Percentiles rank a stretch among this genome's conserved stretches.
These are phyloP conservation scores for Rana temporaria DNA, from an alignment of 2,113 vertebrate genomes.

Conservation along the genomic window DNA sequence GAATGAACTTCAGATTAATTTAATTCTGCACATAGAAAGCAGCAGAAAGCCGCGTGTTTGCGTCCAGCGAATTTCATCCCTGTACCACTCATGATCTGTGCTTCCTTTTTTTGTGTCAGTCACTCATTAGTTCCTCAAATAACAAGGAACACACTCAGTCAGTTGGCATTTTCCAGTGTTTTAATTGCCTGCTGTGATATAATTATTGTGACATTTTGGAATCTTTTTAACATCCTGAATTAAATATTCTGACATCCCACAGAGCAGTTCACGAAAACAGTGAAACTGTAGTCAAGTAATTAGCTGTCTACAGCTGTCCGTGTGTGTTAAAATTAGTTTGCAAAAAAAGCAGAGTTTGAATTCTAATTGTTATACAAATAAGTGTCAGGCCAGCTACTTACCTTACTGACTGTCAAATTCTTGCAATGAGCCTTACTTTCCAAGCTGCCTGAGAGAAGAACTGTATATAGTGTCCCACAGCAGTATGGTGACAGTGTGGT, in stretches of 20 bases:
- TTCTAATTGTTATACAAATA: slow-evolving; percentile 73
- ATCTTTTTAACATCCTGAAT: slow-evolving; percentile 91
- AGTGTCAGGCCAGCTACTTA: slow-evolving; percentile 1
- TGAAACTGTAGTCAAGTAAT: slow-evolving; percentile 84
- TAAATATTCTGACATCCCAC: slow-evolving; percentile 91
- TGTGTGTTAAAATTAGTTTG: slow-evolving; percentile 78
- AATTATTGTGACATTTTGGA: slow-evolving; percentile 92
- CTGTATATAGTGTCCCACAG: no score
- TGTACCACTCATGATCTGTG: slow-evolving; percentile 28
- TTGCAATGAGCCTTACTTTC: no score
- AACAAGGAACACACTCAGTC: slow-evolving; percentile 84
- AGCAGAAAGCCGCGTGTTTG: slow-evolving; percentile 14
- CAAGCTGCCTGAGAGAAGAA: no score
- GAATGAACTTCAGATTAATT: not conserved
- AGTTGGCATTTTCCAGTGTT: slow-evolving; percentile 88
- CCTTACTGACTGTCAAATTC: not conserved
- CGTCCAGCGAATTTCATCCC: slow-evolving; percentile 12
- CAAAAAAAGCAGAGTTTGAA: slow-evolving; percentile 73
- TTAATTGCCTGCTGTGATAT: slow-evolving; percentile 92
- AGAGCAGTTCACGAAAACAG: slow-evolving; percentile 86
- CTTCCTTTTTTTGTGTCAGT: slow-evolving; percentile 80
- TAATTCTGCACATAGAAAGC: not conserved
- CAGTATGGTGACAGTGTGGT: no score
- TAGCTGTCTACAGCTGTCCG: slow-evolving; percentile 81
- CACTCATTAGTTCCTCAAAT: slow-evolving; percentile 85